Conservation (phyloP, 2,888 invertebrate genomes). For the Drosophila quinaria region DNA sequence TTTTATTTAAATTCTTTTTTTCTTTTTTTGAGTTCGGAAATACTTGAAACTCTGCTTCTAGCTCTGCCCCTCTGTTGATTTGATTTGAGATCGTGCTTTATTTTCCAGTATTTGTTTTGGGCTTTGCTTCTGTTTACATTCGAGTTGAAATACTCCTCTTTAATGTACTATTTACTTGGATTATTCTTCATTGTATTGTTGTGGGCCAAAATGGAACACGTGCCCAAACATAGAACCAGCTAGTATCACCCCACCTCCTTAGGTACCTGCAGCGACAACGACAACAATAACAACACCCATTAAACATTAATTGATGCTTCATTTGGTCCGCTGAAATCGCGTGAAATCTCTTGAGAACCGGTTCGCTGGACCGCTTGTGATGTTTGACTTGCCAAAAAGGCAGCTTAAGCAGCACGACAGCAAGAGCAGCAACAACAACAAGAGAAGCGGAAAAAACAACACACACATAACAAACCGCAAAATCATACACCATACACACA, state of each 20-base stretch:
- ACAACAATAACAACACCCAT: slow-evolving; percentile 38
- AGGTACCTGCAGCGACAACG: neutral
- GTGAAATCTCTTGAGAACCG: slow-evolving; percentile 81
- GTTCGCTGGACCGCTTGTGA: slow-evolving; percentile 45
- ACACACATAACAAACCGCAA: slow-evolving; percentile 44
- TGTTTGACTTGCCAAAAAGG: slow-evolving; percentile 61
- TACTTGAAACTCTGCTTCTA: slow-evolving; percentile 37
- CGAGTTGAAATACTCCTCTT: neutral
- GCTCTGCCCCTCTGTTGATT: slow-evolving; percentile 9
- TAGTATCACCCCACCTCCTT: slow-evolving; percentile 9
- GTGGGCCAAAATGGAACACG: slow-evolving; percentile 21
- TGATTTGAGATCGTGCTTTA: slow-evolving; percentile 28
- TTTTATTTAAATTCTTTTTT: neutral
- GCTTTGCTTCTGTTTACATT: slow-evolving; percentile 51
- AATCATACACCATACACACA: slow-evolving; percentile 44
- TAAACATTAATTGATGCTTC: slow-evolving; percentile 79
- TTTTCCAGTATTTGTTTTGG: slow-evolving; percentile 48
- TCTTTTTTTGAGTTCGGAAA: slow-evolving; percentile 42
- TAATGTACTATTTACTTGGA: slow-evolving; percentile 11
- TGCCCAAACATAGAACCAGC: slow-evolving; percentile 19
- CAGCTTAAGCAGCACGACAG: slow-evolving; percentile 20
- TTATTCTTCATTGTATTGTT: slow-evolving; percentile 5
- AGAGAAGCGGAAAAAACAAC: slow-evolving; percentile 37
- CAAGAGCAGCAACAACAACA: slow-evolving; percentile 18
- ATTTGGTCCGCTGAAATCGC: slow-evolving; percentile 61